Evolutionary conservation across 1,140 invertebrate genomes (phyloP), one percentile per base, ranked within the genome.

Genomic region (Bombyx mandarina): DNA sequence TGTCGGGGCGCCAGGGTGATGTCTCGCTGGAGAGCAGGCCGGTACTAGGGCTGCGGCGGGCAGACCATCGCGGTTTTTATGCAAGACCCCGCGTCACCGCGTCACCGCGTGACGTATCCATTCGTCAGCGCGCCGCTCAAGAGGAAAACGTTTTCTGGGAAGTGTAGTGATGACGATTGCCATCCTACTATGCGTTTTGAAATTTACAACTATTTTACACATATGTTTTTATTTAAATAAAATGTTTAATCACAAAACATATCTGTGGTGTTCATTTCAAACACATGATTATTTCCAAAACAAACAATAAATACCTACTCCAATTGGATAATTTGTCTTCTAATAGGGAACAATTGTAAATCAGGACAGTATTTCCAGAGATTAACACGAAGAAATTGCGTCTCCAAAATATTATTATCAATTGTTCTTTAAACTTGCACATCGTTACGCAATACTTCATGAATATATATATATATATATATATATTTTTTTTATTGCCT

Each of bases 61-160:
- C 62, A 65, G 49, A 61, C 59, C 62, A 54, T 68, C 22, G 43
- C 61, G 63, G 53, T 71, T 82, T 82, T 80, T 82, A 82, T 81
- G 63, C 63, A 66, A 58, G 61, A 53, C 57, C 52, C 5, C 69
- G 74, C 73, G 78, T 81, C 81, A 85, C 53, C 12, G 12, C 12
- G 45, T 45, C 45, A 47, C 58, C 57, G 35, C 56, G 70, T 82
- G 76, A 84, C 79, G 77, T 80, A 58, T 63, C 54, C 56, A 69
- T 72, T 71, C 77, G 75, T 75, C 73, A 77, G 52, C 65, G 62
- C 56, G 56, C 45, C 61, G 50, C 54, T 55, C 66, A 81, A 73
- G 69, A 86, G 83, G 83, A 86, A 86, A 86, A 86, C 81, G 83
- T 72, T 74, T 86, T 86, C 83, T 71, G 69, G 67, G 82, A 86